Evolutionary conservation across 2,113 vertebrate genomes (phyloP), one percentile per base, ranked within the genome.

Genomic region (Scatophagus argus): DNA sequence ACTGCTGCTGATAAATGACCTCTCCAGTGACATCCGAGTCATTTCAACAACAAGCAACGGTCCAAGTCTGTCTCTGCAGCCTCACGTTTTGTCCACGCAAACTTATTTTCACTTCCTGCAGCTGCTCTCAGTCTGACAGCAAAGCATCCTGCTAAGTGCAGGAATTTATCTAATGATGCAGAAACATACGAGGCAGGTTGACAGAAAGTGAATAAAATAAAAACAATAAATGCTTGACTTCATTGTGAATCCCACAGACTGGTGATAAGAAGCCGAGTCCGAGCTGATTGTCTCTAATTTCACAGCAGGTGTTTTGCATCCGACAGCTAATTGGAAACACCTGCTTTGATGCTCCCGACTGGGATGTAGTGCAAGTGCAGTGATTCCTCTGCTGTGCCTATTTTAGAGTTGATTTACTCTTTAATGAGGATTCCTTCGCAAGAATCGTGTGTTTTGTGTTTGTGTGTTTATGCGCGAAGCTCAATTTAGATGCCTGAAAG

Each of bases 401-500:
- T 58, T 72, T 60, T 32, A 21, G 43, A 63, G 6, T 29, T 23
- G 17, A 60, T 82, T 71, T 47, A 14, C 32, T 73, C n/a, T 38
- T 68, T 77, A 69, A 73, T 62, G 52, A 61, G 51, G 51, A 32
- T 23, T 29, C 34, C 12, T 2, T 54, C 14, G 60, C 14, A 54
- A 11, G 13, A 47, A 9, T 23, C 23, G 23, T 23, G 11, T 13
- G n/a, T 51, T 81, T 44, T 67, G 63, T 43, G 52, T 81, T 64
- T 61, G n/a, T 73, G 67, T 25, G 2, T 65, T 55, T 58, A 21
- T 11, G 31, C 61, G 25, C 68, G 44, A 77, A 63, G 82, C 77
- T 72, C 47, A 56, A 74, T 68, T 77, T 55, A 36, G 41, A 46
- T 46, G 64, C 52, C 73, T 12, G 60, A 44, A 61, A 78, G 71